Evolutionary conservation across 2,113 vertebrate genomes (phyloP).

Genomic region (Macaca fascicularis): DNA sequence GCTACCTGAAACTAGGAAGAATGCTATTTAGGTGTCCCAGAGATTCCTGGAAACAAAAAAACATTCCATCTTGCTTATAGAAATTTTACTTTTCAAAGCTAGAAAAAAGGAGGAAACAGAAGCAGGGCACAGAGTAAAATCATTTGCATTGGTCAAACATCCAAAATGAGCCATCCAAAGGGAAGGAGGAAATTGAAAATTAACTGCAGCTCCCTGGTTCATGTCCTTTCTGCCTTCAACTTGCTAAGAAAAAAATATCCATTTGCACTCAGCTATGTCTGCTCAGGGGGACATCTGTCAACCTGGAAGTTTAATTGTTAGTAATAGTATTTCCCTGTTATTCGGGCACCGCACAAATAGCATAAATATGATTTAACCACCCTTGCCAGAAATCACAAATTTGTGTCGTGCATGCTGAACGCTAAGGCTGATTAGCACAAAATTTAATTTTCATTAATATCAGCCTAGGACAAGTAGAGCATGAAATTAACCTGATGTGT

Average conservation of each 20-base stretch:
- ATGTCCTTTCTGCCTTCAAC: neutral
- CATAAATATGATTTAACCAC: constrained; percentile 65
- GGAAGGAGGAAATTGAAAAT: constrained; percentile 21
- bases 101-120: neutral
- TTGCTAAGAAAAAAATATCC: constrained; percentile 23
- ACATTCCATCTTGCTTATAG: neutral
- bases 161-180: neutral
- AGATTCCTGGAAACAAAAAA: neutral
- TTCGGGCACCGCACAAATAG: constrained; percentile 57
- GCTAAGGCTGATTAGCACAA: constrained; percentile 67
- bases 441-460: constrained; percentile 71
- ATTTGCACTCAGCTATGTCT: constrained; percentile 10
- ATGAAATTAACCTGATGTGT: constrained; percentile 66
- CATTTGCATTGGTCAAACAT: neutral
- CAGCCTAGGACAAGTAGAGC: constrained; percentile 67
- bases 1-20: neutral
- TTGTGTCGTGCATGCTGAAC: constrained; percentile 40
- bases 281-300: constrained; percentile 57
- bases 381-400: constrained; percentile 61
- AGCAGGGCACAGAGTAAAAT: neutral
- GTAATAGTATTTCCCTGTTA: constrained; percentile 31
- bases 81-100: neutral
- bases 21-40: neutral
- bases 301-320: constrained; percentile 49
- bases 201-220: neutral